A percentile compares a stretch with the other conserved stretches of the same genome.
Conservation (phyloP, 2,888 invertebrate genomes). For the Eubasilissa splendida region DNA sequence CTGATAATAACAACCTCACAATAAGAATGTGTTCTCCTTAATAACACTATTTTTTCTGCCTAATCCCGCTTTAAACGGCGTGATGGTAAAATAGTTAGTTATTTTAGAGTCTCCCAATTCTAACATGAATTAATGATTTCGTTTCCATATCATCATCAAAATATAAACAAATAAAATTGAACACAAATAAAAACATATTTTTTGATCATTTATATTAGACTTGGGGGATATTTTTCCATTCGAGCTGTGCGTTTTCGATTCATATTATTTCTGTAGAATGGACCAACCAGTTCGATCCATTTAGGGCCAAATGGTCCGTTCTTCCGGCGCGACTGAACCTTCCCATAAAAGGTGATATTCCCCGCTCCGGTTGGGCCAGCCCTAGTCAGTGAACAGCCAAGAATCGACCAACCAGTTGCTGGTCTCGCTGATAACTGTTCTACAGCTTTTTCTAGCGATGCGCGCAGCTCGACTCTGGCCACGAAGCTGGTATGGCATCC, state of each 20-base stretch:
- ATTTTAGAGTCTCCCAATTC: too few species aligned
- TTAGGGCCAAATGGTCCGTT: conserved; percentile 20
- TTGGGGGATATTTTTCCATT: neutral
- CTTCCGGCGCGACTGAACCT: conserved; percentile 25
- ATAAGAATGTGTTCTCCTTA: too few species aligned
- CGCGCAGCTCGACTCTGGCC: neutral
- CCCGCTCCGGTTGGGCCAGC: conserved; percentile 16
- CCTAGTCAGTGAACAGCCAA: conserved; percentile 17
- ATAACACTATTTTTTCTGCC: too few species aligned
- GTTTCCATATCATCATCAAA: too few species aligned
- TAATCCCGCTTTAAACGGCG: too few species aligned
- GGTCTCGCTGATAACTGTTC: conserved; percentile 20
- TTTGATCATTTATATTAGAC: too few species aligned
- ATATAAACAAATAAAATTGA: too few species aligned
- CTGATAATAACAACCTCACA: too few species aligned
- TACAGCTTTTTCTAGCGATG: conserved; percentile 37
- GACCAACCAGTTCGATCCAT: conserved; percentile 34
- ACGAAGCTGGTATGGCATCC: neutral
- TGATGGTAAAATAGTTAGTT: too few species aligned
- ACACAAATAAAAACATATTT: too few species aligned
- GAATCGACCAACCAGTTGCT: neutral
- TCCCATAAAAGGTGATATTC: conserved; percentile 33
- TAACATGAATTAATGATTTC: too few species aligned
- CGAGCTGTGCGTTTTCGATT: conserved; percentile 22
- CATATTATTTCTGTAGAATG: conserved; percentile 23